Conservation (phyloP, 2,888 invertebrate species). For the Bellardia bayeri region DNA sequence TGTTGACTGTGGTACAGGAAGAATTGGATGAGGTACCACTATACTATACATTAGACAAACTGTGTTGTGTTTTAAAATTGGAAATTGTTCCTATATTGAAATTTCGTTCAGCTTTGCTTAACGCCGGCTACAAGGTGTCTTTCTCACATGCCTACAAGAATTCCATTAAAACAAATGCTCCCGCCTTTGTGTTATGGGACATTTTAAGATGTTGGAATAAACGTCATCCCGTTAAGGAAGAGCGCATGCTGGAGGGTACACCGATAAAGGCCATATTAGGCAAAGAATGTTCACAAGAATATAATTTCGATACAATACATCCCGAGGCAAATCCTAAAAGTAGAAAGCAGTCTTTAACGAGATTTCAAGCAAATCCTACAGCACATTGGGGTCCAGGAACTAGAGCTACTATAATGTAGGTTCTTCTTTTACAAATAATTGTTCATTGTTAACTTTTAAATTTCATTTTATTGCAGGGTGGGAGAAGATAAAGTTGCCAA, state of each 20-base stretch:
- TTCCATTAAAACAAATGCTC: constrained; percentile 97
- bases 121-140: constrained; percentile 96
- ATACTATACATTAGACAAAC: constrained; percentile 92
- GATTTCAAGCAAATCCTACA: constrained; percentile 95
- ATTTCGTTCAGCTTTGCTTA: constrained; percentile 93
- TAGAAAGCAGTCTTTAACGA: constrained; percentile 88
- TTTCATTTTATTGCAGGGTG: constrained; percentile 84
- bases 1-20: constrained; percentile 91
- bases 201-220: constrained; percentile 93
- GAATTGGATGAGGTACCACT: constrained; percentile 94
- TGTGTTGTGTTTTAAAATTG: constrained; percentile 90
- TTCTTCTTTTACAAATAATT: constrained; percentile 43
- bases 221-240: constrained; percentile 87
- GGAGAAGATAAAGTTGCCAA: constrained; percentile 87
- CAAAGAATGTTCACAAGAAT: constrained; percentile 84
- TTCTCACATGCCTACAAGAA: constrained; percentile 94
- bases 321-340: constrained; percentile 92
- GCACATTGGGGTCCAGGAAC: constrained; percentile 97
- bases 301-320: constrained; percentile 84
- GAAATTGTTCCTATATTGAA: constrained; percentile 89
- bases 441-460: constrained; percentile 43
- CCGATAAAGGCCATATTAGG: constrained; percentile 85
- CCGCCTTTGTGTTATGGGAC: constrained; percentile 95
- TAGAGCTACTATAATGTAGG: constrained; percentile 90
- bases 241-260: constrained; percentile 85